These are phyloP conservation scores for Drosophila macrospina DNA, from an alignment of 2,888 invertebrate genomes.

Conservation along the genomic window DNA sequence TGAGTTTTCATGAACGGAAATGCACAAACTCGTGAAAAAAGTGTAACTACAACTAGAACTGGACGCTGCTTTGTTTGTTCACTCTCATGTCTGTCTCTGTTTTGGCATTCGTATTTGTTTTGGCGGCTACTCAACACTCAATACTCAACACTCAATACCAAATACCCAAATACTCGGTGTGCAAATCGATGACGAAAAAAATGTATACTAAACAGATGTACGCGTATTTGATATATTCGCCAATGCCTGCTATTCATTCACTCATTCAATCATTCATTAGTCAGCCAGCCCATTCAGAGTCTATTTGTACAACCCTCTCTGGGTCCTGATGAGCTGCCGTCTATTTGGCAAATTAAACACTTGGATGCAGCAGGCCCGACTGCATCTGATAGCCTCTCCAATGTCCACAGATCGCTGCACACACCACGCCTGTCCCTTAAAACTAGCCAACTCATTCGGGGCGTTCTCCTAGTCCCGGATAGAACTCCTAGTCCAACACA, in stretches of 20 bases:
- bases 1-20: slow-evolving; percentile 49
- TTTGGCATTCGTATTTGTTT: slow-evolving; percentile 38
- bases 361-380: slow-evolving; percentile 18
- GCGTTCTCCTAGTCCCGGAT: neutral
- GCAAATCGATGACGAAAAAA: slow-evolving; percentile 1
- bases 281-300: slow-evolving; percentile 5
- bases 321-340: slow-evolving; percentile 16
- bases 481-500: too few species aligned
- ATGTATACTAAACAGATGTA: slow-evolving; percentile 15
- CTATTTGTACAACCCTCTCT: slow-evolving; percentile 28
- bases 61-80: slow-evolving; percentile 13
- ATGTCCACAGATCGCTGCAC: slow-evolving; percentile 23
- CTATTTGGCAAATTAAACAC: slow-evolving; percentile 46
- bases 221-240: slow-evolving; percentile 28
- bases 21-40: slow-evolving; percentile 39
- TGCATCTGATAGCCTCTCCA: slow-evolving; percentile 14
- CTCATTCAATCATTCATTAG: slow-evolving; percentile 65
- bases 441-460: neutral
- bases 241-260: slow-evolving; percentile 36
- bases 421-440: slow-evolving; percentile 1
- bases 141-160: neutral
- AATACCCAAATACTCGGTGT: neutral
- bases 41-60: slow-evolving; percentile 25
- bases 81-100: slow-evolving; percentile 27
- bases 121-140: slow-evolving; percentile 21